These are phyloP conservation scores for Boulengeromyrus knoepffleri DNA, from an alignment of 2,113 vertebrate genomes.

Conservation along the genomic window DNA sequence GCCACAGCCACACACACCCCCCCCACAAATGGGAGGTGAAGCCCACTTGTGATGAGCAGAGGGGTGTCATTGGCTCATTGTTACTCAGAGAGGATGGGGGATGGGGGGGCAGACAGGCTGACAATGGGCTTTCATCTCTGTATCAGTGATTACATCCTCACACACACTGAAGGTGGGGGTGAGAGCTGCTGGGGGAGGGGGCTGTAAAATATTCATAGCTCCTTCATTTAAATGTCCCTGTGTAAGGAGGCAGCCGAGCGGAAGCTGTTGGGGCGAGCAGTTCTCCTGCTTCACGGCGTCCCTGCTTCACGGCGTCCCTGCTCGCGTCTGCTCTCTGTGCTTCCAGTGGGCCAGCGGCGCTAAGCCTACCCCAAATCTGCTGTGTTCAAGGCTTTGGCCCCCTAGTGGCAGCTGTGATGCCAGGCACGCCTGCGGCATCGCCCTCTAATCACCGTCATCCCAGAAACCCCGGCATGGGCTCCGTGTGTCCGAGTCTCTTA, in stretches of 20 bases:
- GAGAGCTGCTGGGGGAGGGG: constrained; percentile 41
- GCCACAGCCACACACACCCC: background rate
- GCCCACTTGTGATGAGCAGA: constrained; percentile 51
- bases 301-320: constrained; percentile 59
- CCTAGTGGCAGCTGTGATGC: background rate
- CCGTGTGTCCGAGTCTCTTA: background rate
- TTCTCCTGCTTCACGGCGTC: constrained; percentile 57
- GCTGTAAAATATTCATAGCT: constrained; percentile 65
- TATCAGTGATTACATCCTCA: constrained; percentile 52
- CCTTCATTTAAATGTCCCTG: constrained; percentile 64
- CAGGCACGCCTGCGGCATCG: background rate
- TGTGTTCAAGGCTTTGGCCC: background rate
- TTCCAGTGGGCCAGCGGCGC: background rate
- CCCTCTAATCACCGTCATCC: background rate
- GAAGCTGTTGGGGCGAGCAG: constrained; percentile 56
- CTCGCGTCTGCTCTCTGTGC: constrained; percentile 48
- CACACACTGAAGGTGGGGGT: constrained; percentile 21
- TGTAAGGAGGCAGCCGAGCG: constrained; percentile 48
- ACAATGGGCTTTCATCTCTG: constrained; percentile 50
- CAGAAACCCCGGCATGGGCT: background rate
- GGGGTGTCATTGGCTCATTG: constrained; percentile 50
- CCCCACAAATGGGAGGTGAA: constrained; percentile 35
- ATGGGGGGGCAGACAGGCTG: constrained; percentile 40
- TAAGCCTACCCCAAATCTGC: background rate
- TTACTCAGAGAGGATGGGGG: constrained; percentile 43